phyloP scores from a whole-genome alignment of 2,888 invertebrate species.

The Antheraea yamamai region DNA sequence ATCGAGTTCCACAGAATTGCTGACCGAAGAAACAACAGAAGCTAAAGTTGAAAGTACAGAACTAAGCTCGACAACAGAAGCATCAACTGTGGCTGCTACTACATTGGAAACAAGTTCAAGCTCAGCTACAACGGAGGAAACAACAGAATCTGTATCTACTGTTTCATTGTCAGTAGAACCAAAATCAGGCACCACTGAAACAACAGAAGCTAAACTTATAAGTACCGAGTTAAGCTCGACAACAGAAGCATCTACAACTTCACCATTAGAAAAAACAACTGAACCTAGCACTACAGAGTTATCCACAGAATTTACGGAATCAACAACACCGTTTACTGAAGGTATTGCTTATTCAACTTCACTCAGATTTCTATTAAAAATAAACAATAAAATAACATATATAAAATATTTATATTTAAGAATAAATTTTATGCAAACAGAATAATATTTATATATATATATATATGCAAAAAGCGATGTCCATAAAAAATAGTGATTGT shows the following conservation, averaged over 20 bases:
- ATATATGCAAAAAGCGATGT: background rate
- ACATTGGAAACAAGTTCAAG: background rate
- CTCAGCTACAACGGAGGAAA: slow-evolving; percentile 16
- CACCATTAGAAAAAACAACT: slow-evolving; percentile 26
- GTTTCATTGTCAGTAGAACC: background rate
- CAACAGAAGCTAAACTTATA: slow-evolving; percentile 3
- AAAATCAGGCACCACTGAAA: background rate
- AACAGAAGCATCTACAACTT: slow-evolving; percentile 13
- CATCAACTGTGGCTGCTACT: background rate
- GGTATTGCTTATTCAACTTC: background rate
- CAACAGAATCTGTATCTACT: background rate
- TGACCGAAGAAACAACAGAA: slow-evolving; percentile 11
- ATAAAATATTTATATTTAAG: background rate
- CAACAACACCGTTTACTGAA: slow-evolving; percentile 7
- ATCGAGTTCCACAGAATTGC: slow-evolving; percentile 6
- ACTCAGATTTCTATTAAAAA: background rate
- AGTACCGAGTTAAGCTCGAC: slow-evolving; percentile 22
- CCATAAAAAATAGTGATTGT: too few relatives aligned
- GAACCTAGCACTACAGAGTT: slow-evolving; percentile 28
- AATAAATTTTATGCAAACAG: background rate
- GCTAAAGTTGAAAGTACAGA: slow-evolving; percentile 21
- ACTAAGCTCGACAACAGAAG: slow-evolving; percentile 22
- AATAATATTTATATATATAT: too few relatives aligned
- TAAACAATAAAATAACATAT: background rate
- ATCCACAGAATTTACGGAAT: slow-evolving; percentile 20